Base-by-base conservation (phyloP, 2,888 invertebrate genomes). In the Plebejus argus region DNA sequence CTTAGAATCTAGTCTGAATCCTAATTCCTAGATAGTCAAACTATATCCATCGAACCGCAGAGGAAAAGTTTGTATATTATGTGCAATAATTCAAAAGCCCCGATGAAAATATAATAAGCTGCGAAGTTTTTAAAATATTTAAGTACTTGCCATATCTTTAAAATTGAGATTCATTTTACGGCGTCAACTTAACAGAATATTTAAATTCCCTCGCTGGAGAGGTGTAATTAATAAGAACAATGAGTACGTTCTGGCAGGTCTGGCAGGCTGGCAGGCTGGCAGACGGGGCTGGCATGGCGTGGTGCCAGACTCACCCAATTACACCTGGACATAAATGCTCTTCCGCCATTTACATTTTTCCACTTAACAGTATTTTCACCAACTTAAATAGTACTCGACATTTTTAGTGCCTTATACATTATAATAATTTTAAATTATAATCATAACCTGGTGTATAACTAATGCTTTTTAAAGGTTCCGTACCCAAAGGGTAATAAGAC, bases 181-280 rank as follows among this genome's bases (percentile, higher is more conserved):
- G 35, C 70, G 12, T 39, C 20, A 39, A 66, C 28, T 66, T 72
- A 45, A 72, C 45, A 72, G 71, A 20, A 45, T 20, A 45, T 72
- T 72, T 72, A 45, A 72, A 45, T 72, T n/a, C 20, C 12, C 39
- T 23, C 35, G 35, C 45, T 23, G 71, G 1, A 39, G 20, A 35
- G 35, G 72, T 20, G 23, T 74, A 74, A 74, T 74, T 74, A 74
- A 74, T 74, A 74, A 74, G 53, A 74, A 74, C 74, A 74, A 74
- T 74, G 74, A 74, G 66, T 28, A 53, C 53, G 39, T 39, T 74
- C 28, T 49, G 74, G 74, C 74, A 74, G 23, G 49, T 45, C 53
- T 74, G 72, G 72, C 72, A 45, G 20, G 3, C 71, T 71, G 71
- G 71, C 71, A 39, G 12, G 20, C 45, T 15, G 49, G 72, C 72